Conservation (phyloP, 2,113 vertebrate species). For the Apus apus region DNA sequence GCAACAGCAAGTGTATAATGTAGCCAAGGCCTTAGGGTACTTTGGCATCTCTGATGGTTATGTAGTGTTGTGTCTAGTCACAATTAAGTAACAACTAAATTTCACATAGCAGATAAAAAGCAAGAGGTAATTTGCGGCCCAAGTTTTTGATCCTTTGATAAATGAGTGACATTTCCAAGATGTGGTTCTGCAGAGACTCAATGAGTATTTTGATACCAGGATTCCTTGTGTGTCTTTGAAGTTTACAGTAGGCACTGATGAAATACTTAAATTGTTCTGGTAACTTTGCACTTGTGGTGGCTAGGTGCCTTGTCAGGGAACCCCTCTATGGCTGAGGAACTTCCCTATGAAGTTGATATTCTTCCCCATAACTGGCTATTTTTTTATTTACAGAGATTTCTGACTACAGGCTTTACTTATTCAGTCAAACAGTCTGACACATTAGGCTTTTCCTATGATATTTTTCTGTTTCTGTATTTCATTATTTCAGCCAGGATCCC, state of each 20-base stretch:
- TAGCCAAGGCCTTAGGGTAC: neutral
- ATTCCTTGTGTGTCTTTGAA: neutral
- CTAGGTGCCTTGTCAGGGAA: neutral
- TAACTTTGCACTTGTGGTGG: neutral
- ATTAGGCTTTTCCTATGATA: neutral
- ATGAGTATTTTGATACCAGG: neutral
- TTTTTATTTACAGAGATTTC: neutral
- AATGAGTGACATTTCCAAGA: neutral
- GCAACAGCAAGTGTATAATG: neutral
- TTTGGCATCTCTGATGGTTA: neutral
- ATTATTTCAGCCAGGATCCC: neutral
- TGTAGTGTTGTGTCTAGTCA: neutral
- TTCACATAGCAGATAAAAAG: constrained; percentile 29
- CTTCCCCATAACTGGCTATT: neutral
- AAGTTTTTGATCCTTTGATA: neutral
- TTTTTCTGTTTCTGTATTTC: neutral
- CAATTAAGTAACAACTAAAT: neutral
- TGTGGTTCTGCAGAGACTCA: neutral
- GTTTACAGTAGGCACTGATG: neutral
- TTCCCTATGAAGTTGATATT: neutral
- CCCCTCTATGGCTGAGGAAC: neutral
- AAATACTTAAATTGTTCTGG: neutral
- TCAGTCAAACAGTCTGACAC: neutral
- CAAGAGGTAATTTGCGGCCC: neutral
- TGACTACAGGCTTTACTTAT: neutral